phyloP scores from a whole-genome alignment of 2,113 vertebrate species.

The Pseudorasbora parva region DNA sequence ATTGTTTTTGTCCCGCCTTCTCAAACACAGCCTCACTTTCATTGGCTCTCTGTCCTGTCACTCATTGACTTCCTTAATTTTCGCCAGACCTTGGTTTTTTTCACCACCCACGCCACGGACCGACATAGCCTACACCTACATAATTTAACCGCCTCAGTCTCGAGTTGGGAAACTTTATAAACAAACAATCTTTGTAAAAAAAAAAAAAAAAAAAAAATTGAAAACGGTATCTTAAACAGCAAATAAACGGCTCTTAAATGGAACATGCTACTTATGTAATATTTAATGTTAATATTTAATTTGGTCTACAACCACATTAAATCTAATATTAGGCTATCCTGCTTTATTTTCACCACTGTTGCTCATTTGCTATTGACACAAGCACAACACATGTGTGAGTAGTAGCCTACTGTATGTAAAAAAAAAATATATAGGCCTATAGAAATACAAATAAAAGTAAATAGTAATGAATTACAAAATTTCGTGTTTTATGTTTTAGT shows the following conservation, averaged over 20 bases:
- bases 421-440: no score
- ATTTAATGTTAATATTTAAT: background rate
- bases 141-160: background rate
- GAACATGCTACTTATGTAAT: no score
- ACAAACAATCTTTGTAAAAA: background rate
- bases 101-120: background rate
- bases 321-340: background rate
- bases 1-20: conserved; percentile 53
- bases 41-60: conserved; percentile 36
- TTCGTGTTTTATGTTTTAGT: background rate
- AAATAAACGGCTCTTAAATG: background rate
- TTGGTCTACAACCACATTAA: background rate
- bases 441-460: no score
- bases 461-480: background rate
- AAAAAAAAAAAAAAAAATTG: background rate
- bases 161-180: background rate
- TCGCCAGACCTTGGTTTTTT: background rate
- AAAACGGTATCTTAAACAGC: background rate
- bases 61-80: conserved; percentile 17
- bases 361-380: no score
- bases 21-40: background rate
- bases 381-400: background rate
- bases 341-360: no score
- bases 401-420: background rate
- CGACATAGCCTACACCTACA: background rate